A percentile compares a stretch with the other conserved stretches of the same genome.
Evolutionary conservation across 1,140 invertebrate genomes (phyloP).

Genomic region (Portunus trituberculatus): DNA sequence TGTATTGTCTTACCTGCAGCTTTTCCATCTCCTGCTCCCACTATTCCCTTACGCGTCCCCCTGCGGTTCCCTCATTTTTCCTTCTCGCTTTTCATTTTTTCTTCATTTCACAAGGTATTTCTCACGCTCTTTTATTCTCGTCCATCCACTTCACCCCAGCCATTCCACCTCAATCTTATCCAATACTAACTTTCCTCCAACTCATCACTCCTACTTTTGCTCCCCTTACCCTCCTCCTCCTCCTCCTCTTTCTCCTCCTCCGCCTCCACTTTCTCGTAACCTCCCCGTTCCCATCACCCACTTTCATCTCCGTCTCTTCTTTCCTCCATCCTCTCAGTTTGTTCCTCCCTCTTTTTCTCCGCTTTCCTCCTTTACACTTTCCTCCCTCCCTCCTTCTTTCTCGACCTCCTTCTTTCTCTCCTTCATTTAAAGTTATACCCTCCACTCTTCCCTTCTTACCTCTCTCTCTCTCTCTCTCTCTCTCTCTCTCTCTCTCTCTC

Average conservation of each 20-base stretch:
- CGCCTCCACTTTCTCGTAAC: not conserved
- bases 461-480: not conserved
- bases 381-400: not conserved
- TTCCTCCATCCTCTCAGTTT: not conserved
- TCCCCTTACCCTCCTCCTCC: not conserved
- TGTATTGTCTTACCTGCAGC: no score
- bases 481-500: not conserved
- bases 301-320: not conserved
- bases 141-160: not conserved
- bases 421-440: not conserved
- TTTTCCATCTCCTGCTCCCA: no score
- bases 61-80: not conserved
- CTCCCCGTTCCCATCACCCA: not conserved
- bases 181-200: conserved; percentile 12
- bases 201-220: not conserved
- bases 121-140: not conserved
- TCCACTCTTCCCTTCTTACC: not conserved
- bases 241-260: not conserved
- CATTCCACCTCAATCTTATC: conserved; percentile 2
- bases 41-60: no score
- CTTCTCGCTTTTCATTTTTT: not conserved
- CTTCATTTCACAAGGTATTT: not conserved
- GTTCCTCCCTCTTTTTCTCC: not conserved
- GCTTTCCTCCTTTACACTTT: not conserved
- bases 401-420: not conserved